These are phyloP conservation scores for Diorhabda elongata DNA, from an alignment of 1,140 invertebrate genomes.

Conservation along the genomic window DNA sequence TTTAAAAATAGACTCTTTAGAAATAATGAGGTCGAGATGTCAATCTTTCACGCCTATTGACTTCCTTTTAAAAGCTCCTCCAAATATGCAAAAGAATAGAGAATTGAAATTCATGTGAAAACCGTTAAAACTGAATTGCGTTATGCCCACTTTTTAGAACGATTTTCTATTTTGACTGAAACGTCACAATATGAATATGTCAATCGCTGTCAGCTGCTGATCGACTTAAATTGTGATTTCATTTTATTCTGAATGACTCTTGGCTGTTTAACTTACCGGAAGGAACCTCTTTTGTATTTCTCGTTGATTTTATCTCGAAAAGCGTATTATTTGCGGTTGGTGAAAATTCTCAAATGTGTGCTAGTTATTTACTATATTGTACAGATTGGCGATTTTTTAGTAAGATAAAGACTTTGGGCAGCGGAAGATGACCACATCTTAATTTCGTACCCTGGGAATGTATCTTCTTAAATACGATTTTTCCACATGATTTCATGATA, in stretches of 20 bases:
- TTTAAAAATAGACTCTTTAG: constrained; percentile 16
- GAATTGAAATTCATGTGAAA: constrained; percentile 13
- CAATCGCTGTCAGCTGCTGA: constrained; percentile 12
- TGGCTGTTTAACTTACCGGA: constrained; percentile 13
- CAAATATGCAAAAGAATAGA: constrained; percentile 10
- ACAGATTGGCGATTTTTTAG: background rate
- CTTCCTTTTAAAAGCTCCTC: constrained; percentile 13
- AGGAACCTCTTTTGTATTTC: constrained; percentile 12
- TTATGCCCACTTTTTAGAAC: constrained; percentile 12
- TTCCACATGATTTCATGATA: no score
- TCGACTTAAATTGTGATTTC: constrained; percentile 15
- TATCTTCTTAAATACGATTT: no score
- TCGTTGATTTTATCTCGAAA: constrained; percentile 15
- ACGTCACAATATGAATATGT: constrained; percentile 20
- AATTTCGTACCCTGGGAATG: no score
- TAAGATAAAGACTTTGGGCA: background rate
- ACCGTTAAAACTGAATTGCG: constrained; percentile 17
- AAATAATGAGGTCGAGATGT: constrained; percentile 18
- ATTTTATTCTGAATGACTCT: constrained; percentile 16
- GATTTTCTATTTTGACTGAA: constrained; percentile 19
- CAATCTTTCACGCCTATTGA: constrained; percentile 20
- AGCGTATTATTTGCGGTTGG: constrained; percentile 15
- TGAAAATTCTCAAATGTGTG: background rate
- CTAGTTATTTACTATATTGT: background rate
- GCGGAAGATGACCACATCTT: no score